phyloP scores from a whole-genome alignment of 2,888 invertebrate species.

The Tupiocoris notatus region DNA sequence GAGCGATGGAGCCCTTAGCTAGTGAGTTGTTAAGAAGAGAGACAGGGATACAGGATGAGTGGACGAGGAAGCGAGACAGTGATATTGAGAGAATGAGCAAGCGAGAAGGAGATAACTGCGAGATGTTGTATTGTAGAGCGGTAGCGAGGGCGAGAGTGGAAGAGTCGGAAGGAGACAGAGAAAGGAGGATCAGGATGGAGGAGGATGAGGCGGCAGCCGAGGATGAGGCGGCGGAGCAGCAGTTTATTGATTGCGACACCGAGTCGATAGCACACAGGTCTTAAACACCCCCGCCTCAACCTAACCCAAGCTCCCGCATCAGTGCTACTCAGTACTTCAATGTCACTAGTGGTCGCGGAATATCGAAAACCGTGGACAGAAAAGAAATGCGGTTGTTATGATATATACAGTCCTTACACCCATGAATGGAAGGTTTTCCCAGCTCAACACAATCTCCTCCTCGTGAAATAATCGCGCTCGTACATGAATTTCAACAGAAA shows the following conservation, averaged over 20 bases:
- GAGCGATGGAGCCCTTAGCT: slow-evolving; percentile 11
- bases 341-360: neutral
- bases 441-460: no score
- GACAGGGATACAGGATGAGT: neutral
- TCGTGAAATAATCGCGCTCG: no score
- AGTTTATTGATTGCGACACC: slow-evolving; percentile 45
- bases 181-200: slow-evolving; percentile 7
- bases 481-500: no score
- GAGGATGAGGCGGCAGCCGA: slow-evolving; percentile 3
- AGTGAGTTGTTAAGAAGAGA: neutral
- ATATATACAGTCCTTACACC: no score
- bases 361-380: no score
- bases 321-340: neutral
- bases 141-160: slow-evolving; percentile 7
- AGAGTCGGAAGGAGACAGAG: slow-evolving; percentile 9
- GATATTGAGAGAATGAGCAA: neutral
- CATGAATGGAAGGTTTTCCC: no score
- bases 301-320: neutral
- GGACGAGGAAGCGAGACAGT: slow-evolving; percentile 16
- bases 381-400: no score
- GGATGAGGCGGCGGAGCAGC: slow-evolving; percentile 31
- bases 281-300: slow-evolving; percentile 37
- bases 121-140: slow-evolving; percentile 7
- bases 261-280: slow-evolving; percentile 45
- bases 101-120: slow-evolving; percentile 3